Percentiles rank a stretch among this genome's conserved stretches.
Evolutionary conservation across 2,113 vertebrate genomes (phyloP).

Genomic region (Xyliphius kryptos): DNA sequence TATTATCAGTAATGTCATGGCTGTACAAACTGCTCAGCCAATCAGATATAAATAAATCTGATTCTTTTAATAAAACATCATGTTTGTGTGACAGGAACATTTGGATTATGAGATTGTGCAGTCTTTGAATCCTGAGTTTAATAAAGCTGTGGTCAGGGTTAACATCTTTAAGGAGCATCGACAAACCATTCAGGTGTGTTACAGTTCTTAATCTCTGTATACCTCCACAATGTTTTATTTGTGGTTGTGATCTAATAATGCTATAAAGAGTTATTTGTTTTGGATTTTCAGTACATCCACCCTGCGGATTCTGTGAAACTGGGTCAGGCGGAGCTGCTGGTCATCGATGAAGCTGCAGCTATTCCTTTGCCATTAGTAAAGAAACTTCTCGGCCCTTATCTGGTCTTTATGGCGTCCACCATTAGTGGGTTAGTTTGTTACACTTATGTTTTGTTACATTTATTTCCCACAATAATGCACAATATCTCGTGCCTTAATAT

Average conservation of each 20-base stretch:
- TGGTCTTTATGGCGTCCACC: slow-evolving; percentile 97
- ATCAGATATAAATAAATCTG: too few species aligned
- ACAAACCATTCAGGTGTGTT: slow-evolving; percentile 96
- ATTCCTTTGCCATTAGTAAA: slow-evolving; percentile 93
- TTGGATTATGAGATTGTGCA: slow-evolving; percentile 97
- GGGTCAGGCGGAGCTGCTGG: slow-evolving; percentile 91
- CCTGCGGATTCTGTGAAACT: slow-evolving; percentile 88
- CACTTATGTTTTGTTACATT: too few species aligned
- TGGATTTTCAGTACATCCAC: slow-evolving; percentile 81
- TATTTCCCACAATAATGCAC: too few species aligned
- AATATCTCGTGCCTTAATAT: too few species aligned
- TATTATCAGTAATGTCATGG: too few species aligned
- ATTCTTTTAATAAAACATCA: not conserved
- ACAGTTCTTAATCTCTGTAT: too few species aligned
- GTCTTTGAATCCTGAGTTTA: slow-evolving; percentile 95
- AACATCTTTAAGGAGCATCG: slow-evolving; percentile 96
- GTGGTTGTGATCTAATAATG: too few species aligned
- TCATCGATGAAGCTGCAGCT: slow-evolving; percentile 95
- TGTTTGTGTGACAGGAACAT: slow-evolving; percentile 78
- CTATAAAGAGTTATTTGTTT: not conserved
- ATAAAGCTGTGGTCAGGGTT: slow-evolving; percentile 93
- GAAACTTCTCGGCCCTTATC: slow-evolving; percentile 86
- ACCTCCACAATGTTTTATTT: too few species aligned
- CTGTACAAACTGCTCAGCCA: too few species aligned
- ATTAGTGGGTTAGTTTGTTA: too few species aligned